Percentiles rank a stretch among this genome's conserved stretches.
These are phyloP conservation scores for Xenopus borealis DNA, from an alignment of 2,113 vertebrate genomes.

Conservation along the genomic window DNA sequence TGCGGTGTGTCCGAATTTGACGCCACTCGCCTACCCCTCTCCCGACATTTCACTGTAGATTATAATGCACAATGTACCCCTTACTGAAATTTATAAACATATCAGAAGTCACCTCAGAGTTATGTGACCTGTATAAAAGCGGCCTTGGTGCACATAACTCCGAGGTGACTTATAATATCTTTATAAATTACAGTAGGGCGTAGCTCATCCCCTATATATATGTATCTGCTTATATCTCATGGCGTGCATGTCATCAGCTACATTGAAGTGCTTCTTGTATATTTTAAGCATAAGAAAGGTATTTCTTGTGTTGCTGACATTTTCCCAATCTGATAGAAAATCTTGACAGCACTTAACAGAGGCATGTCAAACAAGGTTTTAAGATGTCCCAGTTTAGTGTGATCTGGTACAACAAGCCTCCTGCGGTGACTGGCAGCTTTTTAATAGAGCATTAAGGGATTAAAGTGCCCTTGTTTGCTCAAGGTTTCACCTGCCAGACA, in stretches of 20 bases:
- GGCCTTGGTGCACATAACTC: too few relatives aligned
- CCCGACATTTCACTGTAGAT: too few relatives aligned
- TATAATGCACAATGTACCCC: too few relatives aligned
- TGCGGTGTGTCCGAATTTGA: too few relatives aligned
- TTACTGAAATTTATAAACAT: too few relatives aligned
- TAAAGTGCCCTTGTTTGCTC: constrained; percentile 63
- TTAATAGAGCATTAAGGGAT: constrained; percentile 57
- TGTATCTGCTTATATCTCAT: too few relatives aligned
- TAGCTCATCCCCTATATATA: too few relatives aligned
- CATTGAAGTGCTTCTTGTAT: background rate
- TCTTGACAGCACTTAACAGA: constrained; percentile 57
- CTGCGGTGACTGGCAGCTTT: constrained; percentile 61
- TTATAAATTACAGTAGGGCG: too few relatives aligned
- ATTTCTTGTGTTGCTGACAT: background rate
- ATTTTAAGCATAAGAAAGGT: background rate
- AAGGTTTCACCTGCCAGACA: constrained; percentile 62
- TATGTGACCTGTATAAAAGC: too few relatives aligned
- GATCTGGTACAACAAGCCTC: constrained; percentile 59
- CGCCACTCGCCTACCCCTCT: too few relatives aligned
- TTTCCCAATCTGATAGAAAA: constrained; percentile 50
- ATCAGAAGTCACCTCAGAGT: too few relatives aligned
- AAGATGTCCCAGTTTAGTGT: constrained; percentile 61
- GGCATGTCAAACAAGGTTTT: constrained; percentile 54
- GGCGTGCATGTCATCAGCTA: background rate
- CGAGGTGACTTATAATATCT: too few relatives aligned